Evolutionary conservation across 2,888 invertebrate species (phyloP).

Genomic region (Dysmachus trigonus): DNA sequence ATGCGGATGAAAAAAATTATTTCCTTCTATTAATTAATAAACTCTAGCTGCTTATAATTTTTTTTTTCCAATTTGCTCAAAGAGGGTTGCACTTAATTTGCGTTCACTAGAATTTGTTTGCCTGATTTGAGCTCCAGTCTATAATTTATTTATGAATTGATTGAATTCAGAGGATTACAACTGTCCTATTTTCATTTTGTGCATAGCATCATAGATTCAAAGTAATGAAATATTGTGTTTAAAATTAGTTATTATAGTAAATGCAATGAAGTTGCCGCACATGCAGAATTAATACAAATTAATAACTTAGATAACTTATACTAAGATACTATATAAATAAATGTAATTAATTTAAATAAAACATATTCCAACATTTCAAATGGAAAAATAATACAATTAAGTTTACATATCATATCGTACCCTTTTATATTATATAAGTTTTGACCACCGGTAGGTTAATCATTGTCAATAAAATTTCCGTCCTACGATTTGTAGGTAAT

Average conservation of each 20-base stretch:
- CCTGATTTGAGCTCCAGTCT: background rate
- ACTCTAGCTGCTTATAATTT: background rate
- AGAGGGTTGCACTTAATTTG: background rate
- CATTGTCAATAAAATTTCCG: background rate
- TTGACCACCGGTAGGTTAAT: background rate
- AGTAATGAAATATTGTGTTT: background rate
- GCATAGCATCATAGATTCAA: background rate
- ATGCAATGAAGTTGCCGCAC: background rate
- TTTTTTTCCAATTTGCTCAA: background rate
- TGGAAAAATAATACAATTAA: background rate
- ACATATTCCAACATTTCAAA: no score
- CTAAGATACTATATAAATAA: background rate
- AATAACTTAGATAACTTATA: background rate
- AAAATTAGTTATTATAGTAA: background rate
- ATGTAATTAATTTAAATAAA: no score
- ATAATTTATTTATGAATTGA: background rate
- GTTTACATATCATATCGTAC: background rate
- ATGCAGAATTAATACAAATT: background rate
- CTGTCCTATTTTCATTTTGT: background rate
- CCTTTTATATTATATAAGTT: background rate
- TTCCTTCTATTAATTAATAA: background rate
- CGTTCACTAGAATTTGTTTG: background rate
- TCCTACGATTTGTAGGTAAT: no score
- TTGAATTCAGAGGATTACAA: background rate
- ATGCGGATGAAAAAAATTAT: background rate